phyloP scores from a whole-genome alignment of 2,113 vertebrate species.

The Porphyrio hochstetteri region DNA sequence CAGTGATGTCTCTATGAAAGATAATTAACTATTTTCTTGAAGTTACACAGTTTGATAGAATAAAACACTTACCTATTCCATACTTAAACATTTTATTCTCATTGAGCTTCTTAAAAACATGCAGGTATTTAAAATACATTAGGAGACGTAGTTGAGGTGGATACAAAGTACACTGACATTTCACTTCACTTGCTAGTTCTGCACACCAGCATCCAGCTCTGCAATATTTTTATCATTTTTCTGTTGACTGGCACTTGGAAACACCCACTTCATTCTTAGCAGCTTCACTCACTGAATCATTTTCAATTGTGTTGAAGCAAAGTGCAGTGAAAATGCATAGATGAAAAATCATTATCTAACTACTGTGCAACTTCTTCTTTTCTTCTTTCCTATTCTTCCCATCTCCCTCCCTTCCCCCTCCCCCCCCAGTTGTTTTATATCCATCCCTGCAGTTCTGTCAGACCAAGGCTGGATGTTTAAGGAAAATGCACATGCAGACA shows the following conservation, averaged over 20 bases:
- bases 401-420: accelerated
- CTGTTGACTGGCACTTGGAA: slow-evolving; percentile 40
- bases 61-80: neutral
- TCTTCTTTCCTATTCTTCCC: neutral
- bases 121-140: neutral
- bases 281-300: neutral
- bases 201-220: neutral
- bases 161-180: neutral
- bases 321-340: neutral
- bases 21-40: neutral
- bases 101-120: neutral
- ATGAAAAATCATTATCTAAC: slow-evolving; percentile 2
- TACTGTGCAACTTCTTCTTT: neutral
- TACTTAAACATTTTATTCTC: neutral
- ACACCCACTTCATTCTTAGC: slow-evolving; percentile 17
- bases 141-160: neutral
- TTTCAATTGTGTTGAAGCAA: neutral
- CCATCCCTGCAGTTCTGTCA: neutral
- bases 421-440: neutral
- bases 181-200: neutral
- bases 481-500: neutral
- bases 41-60: neutral
- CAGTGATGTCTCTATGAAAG: neutral
- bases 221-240: slow-evolving; percentile 15
- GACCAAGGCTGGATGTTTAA: neutral